Evolutionary conservation across 2,797 vertebrate species (phyloP).

Genomic region (Crossoptilon crossoptilon): DNA sequence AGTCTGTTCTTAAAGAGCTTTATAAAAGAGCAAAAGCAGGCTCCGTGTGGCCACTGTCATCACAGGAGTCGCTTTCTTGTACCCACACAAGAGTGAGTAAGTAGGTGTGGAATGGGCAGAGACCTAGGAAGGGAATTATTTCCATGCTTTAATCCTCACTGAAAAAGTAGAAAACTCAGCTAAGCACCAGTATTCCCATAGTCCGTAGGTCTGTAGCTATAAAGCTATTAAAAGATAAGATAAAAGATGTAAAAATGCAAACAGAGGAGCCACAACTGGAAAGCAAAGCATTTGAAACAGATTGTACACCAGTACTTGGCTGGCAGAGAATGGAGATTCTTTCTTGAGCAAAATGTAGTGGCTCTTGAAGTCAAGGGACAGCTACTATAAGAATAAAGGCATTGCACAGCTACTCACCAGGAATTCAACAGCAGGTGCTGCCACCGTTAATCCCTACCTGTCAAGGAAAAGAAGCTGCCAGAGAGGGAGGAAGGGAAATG

Average conservation of each 20-base stretch:
- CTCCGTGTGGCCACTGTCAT: background rate
- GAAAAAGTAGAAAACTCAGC: background rate
- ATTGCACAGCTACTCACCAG: background rate
- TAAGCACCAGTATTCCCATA: background rate
- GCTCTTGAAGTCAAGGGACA: background rate
- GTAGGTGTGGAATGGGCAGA: background rate
- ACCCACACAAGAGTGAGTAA: background rate
- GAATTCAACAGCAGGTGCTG: constrained; percentile 5
- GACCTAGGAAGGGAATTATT: background rate
- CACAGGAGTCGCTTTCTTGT: background rate
- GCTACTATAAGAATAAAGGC: background rate
- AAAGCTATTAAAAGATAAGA: background rate
- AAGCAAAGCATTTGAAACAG: background rate
- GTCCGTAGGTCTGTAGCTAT: background rate
- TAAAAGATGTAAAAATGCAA: background rate
- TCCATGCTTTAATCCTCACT: background rate
- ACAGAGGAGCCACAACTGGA: background rate
- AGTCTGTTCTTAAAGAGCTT: background rate
- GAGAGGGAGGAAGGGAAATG: background rate
- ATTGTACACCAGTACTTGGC: background rate
- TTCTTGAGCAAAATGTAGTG: background rate
- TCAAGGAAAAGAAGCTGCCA: background rate
- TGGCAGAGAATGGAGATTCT: background rate
- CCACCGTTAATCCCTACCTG: background rate
- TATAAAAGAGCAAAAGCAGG: background rate